Evolutionary conservation across 2,113 vertebrate species (phyloP), one percentile per base, ranked within the genome.

Genomic region (Mus musculus): DNA sequence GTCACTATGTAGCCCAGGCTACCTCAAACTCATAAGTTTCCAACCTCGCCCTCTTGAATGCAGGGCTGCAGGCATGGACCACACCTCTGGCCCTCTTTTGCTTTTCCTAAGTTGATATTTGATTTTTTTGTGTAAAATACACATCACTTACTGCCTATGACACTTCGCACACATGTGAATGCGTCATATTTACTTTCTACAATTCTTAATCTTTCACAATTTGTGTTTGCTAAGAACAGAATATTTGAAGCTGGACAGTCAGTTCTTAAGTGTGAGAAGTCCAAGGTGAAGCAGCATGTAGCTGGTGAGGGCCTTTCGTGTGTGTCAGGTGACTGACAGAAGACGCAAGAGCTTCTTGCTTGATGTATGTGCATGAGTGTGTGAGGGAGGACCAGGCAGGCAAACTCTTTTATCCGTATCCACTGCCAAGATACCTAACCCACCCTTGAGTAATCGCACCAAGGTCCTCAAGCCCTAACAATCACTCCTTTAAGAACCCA

Each of bases 71-170:
- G 20, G 22, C 22, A 90, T 63, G 33, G 6, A 0, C 42, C 7
- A 67, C 30, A 78, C 42, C 11, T 52, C 59, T 90, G 75, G 75
- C 9, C 26, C 75, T n/a, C 24, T 86, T 80, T 39, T 95, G 26
- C 5, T 12, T 88, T 90, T 94, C 86, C 46, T 65, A 94, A 89
- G 11, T 30, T 97, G 28, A 14, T 85, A 92, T 91, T 95, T 91
- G 14, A 94, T 78, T 89, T 88, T 67, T 49, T 8, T 63, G 24
- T 7, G 67, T 90, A 39, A 96, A 65, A 86, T 76, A 92, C 7
- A 81, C 17, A 92, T 72, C 84, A 30, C 17, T 54, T 96, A 75
- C 69, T 56, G 71, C 12, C 59, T 11, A 26, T 73, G 61, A 86
- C 76, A 90, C 30, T 80, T 87, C 77, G 17, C 54, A 91, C 28